Percentiles rank a stretch among this genome's conserved stretches.
phyloP scores from a whole-genome alignment of 2,797 vertebrate genomes.

The Amblyraja radiata region DNA sequence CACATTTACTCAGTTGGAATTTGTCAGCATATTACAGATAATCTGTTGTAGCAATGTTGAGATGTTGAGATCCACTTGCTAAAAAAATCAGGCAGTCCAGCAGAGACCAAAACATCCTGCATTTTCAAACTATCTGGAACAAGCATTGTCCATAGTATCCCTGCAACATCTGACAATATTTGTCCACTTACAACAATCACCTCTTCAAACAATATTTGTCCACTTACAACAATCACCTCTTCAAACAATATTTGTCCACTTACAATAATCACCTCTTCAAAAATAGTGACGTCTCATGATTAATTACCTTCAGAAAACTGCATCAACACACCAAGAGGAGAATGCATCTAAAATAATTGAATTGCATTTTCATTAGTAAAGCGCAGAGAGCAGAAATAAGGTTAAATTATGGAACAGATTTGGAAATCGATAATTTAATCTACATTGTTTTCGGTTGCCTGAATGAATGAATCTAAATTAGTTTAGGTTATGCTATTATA shows the following conservation, averaged over 20 bases:
- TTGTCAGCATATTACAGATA: not conserved
- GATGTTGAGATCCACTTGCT: not conserved
- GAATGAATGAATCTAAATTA: conserved; percentile 21
- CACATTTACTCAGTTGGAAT: not conserved
- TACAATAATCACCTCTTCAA: conserved; percentile 2
- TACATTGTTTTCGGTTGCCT: not conserved
- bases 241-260: not conserved
- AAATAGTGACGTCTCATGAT: not conserved
- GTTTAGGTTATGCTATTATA: not conserved
- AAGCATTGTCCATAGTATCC: not conserved
- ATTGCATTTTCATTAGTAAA: not conserved
- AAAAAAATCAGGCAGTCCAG: not conserved
- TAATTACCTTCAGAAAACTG: conserved; percentile 4
- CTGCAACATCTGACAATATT: not conserved
- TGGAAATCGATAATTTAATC: conserved; percentile 24
- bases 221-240: not conserved
- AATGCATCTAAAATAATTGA: conserved; percentile 18
- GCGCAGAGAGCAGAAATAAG: conserved; percentile 10
- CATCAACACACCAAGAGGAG: not conserved
- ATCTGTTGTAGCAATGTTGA: too few species aligned
- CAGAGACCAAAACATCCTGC: not conserved
- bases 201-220: not conserved
- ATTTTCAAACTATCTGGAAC: not conserved
- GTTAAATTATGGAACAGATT: not conserved
- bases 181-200: not conserved